Evolutionary conservation across 2,797 vertebrate species (phyloP), one percentile per base, ranked within the genome.

Genomic region (Micrastur ruficollis): DNA sequence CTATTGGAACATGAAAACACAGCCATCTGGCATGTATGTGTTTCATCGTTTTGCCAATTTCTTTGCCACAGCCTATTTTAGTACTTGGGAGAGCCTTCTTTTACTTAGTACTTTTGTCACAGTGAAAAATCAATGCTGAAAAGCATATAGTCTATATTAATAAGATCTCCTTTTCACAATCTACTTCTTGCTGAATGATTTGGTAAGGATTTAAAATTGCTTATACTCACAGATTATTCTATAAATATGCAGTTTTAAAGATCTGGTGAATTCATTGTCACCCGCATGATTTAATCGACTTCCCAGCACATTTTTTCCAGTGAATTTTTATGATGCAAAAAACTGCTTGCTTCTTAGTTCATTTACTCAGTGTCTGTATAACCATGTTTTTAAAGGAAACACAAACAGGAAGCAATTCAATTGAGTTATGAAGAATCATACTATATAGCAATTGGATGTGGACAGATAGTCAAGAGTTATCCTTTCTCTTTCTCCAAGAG

Each of bases 41-140:
- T 58, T 89, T 90, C 74, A 82, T 65, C 22, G 36, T 66, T 93
- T 97, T 94, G 53, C 47, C 49, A 78, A 82, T 94, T 95, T 94
- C 70, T 90, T 86, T 93, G 49, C 79, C 42, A n/a, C 67, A 81
- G 59, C 7, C 38, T 93, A 86, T 94, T 95, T 95, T 90, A 93
- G 71, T 90, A 56, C n/a, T 61, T 95, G 78, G 81, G 88, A 92
- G 62, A 94, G 58, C 65, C 83, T 95, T 88, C 75, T 92, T 85
- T 72, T 55, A 81, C 73, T 95, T 71, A 32, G 8, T 89, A 53
- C 15, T 94, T 95, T 82, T 93, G 53, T 91, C 81, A 92, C 61
- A 90, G 44, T 44, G 32, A 95, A 96, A 91, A 85, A 85, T 74
- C 44, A 81, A 44, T 80, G 32, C 49, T 87, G 63, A 81, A 71